Evolutionary conservation across 2,888 invertebrate species (phyloP).

Genomic region (Sesamia inferens): DNA sequence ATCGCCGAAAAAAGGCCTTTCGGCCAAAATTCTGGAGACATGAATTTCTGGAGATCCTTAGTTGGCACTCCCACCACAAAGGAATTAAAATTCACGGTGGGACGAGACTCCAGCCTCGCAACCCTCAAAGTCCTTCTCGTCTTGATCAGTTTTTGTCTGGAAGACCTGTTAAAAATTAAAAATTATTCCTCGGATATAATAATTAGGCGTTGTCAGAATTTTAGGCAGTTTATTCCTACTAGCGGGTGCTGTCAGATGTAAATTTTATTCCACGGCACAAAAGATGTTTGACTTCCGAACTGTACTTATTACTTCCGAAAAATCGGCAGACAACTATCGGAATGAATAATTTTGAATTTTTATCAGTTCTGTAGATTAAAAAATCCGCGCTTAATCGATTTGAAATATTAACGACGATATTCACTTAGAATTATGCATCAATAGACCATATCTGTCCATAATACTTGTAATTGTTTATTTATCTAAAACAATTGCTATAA

Average conservation of each 20-base stretch:
- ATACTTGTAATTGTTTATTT: slow-evolving; percentile 23
- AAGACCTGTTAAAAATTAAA: too few species aligned
- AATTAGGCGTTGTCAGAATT: background rate
- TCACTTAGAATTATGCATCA: slow-evolving; percentile 11
- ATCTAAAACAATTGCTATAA: slow-evolving; percentile 40
- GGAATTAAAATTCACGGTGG: too few species aligned
- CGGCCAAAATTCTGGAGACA: too few species aligned
- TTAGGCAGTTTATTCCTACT: background rate
- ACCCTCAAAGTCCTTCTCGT: too few species aligned
- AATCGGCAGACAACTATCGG: too few species aligned
- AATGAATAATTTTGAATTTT: background rate
- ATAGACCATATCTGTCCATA: background rate
- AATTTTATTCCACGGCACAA: background rate
- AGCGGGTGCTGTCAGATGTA: background rate
- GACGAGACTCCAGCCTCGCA: too few species aligned
- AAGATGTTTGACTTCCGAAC: background rate
- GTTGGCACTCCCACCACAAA: too few species aligned
- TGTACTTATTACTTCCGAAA: too few species aligned
- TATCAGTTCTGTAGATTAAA: background rate
- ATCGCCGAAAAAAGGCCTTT: too few species aligned
- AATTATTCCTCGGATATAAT: too few species aligned
- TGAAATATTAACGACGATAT: background rate
- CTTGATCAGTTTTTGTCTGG: too few species aligned
- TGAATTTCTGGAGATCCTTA: too few species aligned
- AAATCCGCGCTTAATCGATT: background rate